Percentiles rank a stretch among this genome's conserved stretches.
Evolutionary conservation across 2,113 vertebrate species (phyloP).

Genomic region (Hucho hucho): DNA sequence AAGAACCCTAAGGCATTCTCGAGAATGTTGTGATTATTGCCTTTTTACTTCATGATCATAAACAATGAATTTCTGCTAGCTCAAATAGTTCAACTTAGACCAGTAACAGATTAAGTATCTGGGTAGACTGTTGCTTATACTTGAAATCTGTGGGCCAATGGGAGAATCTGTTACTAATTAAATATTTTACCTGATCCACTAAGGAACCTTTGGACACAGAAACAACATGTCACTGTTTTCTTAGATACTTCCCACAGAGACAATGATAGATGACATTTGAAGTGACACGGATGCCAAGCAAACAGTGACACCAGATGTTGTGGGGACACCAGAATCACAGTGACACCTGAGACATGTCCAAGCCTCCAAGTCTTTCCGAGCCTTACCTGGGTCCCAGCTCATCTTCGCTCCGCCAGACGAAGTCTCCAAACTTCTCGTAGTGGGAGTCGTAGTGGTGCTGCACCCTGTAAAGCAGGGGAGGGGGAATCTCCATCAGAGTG

Average conservation of each 20-base stretch:
- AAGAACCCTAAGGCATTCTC: background rate
- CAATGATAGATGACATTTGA: background rate
- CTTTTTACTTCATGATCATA: background rate
- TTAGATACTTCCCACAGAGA: background rate
- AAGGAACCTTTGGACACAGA: background rate
- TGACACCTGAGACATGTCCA: too few relatives aligned
- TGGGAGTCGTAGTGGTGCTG: conserved; percentile 98
- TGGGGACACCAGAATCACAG: background rate
- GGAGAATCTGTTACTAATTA: background rate
- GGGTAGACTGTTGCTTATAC: background rate
- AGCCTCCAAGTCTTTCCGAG: background rate
- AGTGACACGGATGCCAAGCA: background rate
- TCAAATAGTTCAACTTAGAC: background rate
- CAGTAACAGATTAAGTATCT: background rate
- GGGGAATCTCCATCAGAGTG: conserved; percentile 91
- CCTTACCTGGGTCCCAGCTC: conserved; percentile 96
- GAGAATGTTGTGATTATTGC: background rate
- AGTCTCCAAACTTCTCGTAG: conserved; percentile 98
- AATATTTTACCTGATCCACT: too few relatives aligned
- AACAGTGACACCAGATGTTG: background rate
- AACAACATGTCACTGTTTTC: background rate
- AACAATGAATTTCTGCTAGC: background rate
- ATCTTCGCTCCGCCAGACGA: conserved; percentile 96
- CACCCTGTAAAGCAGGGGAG: conserved; percentile 89
- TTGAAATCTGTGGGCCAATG: background rate